Conservation (phyloP, 1,140 invertebrate species). For the Penaeus japonicus region DNA sequence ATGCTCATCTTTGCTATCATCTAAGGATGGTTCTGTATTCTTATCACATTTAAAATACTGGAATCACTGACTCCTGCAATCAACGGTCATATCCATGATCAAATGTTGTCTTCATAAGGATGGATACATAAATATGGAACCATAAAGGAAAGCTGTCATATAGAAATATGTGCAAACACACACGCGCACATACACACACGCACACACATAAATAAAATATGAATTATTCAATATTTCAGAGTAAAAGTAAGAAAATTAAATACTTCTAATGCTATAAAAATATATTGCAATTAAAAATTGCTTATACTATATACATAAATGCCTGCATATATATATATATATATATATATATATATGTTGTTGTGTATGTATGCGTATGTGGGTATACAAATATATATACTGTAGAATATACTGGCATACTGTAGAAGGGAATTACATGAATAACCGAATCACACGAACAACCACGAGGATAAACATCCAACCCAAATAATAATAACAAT, state of each 20-base stretch:
- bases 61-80: no score
- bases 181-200: neutral
- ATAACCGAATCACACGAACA: conserved; percentile 1
- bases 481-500: no score
- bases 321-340: conserved; percentile 28
- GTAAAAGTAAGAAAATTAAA: neutral
- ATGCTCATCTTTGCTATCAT: no score
- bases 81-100: no score
- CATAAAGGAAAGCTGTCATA: neutral
- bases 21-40: no score
- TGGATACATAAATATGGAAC: neutral
- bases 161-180: neutral
- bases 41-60: no score
- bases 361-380: neutral
- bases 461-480: neutral
- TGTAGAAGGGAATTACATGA: neutral
- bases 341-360: conserved; percentile 10
- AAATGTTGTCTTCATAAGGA: neutral
- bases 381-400: conserved; percentile 16
- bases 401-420: neutral
- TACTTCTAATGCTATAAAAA: conserved; percentile 6
- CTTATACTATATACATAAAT: conserved; percentile 37
- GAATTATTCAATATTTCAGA: neutral
- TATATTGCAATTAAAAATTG: conserved; percentile 8
- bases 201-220: neutral